Evolutionary conservation across 2,113 vertebrate species (phyloP).

Genomic region (Odontesthes bonariensis): DNA sequence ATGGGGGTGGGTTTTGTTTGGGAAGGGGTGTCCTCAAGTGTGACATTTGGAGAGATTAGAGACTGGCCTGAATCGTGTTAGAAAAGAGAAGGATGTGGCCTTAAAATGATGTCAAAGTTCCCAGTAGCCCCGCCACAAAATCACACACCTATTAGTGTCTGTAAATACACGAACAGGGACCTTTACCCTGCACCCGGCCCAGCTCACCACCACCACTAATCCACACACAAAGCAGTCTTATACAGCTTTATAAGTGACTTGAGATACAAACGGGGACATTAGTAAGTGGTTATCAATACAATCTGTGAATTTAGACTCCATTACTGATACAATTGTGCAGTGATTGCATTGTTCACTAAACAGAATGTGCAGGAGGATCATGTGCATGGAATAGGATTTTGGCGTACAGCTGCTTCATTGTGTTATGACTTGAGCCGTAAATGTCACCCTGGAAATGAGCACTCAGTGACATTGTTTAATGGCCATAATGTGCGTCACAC

Average conservation of each 20-base stretch:
- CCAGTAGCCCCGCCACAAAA: slow-evolving; percentile 21
- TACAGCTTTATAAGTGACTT: background rate
- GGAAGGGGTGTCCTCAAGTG: slow-evolving; percentile 13
- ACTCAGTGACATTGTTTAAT: slow-evolving; percentile 47
- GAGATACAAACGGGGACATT: background rate
- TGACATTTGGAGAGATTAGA: slow-evolving; percentile 71
- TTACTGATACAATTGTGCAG: slow-evolving; percentile 1
- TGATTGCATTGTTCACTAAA: slow-evolving; percentile 32
- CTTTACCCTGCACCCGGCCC: slow-evolving; percentile 13
- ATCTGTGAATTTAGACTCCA: slow-evolving; percentile 10
- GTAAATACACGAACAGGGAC: slow-evolving; percentile 57
- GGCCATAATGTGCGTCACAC: slow-evolving; percentile 31
- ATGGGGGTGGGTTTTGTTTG: slow-evolving; percentile 5
- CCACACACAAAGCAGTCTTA: background rate
- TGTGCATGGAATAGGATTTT: slow-evolving; percentile 21
- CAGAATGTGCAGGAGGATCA: slow-evolving; percentile 20
- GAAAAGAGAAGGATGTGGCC: slow-evolving; percentile 10
- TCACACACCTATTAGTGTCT: slow-evolving; percentile 66
- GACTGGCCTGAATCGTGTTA: slow-evolving; percentile 37
- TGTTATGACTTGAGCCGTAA: slow-evolving; percentile 41
- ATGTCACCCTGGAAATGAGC: slow-evolving; percentile 60
- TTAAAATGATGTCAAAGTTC: slow-evolving; percentile 67
- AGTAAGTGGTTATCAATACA: background rate
- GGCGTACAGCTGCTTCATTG: slow-evolving; percentile 29
- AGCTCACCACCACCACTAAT: background rate